Conservation (phyloP, 1,140 invertebrate genomes). For the Drosophila nannoptera region DNA sequence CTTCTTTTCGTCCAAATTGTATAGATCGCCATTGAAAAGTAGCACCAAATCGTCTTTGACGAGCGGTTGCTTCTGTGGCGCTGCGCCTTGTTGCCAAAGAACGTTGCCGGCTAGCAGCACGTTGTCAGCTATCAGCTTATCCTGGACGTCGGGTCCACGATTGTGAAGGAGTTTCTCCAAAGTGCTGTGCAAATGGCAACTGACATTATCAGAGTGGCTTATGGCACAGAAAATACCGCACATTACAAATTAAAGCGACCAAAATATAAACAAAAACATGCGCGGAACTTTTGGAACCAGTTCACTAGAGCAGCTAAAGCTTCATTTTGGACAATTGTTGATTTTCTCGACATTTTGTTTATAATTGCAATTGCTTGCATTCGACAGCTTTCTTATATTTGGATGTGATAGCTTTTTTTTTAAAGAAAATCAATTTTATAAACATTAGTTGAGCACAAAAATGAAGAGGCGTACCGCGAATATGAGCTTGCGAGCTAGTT, state of each 20-base stretch:
- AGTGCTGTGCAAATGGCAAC: slow-evolving; percentile 1
- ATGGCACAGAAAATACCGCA: slow-evolving; percentile 61
- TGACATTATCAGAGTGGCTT: background rate
- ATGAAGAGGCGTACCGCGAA: no score
- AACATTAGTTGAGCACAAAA: no score
- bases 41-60: slow-evolving; percentile 82
- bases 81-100: slow-evolving; percentile 85
- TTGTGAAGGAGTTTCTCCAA: slow-evolving; percentile 34
- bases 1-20: slow-evolving; percentile 79
- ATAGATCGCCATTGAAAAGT: slow-evolving; percentile 92
- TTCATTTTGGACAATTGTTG: background rate
- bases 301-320: slow-evolving; percentile 2
- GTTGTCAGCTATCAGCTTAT: slow-evolving; percentile 19
- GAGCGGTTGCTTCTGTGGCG: slow-evolving; percentile 82
- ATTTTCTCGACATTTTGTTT: background rate
- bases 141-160: slow-evolving; percentile 50
- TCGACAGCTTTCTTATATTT: background rate
- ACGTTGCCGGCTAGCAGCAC: slow-evolving; percentile 81
- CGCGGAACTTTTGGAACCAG: background rate
- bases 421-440: no score
- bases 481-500: no score
- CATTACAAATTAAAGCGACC: slow-evolving; percentile 28
- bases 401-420: no score
- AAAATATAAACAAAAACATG: slow-evolving; percentile 19
- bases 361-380: background rate